Conservation (phyloP, 2,113 vertebrate species). For the Aleadryas rufinucha region DNA sequence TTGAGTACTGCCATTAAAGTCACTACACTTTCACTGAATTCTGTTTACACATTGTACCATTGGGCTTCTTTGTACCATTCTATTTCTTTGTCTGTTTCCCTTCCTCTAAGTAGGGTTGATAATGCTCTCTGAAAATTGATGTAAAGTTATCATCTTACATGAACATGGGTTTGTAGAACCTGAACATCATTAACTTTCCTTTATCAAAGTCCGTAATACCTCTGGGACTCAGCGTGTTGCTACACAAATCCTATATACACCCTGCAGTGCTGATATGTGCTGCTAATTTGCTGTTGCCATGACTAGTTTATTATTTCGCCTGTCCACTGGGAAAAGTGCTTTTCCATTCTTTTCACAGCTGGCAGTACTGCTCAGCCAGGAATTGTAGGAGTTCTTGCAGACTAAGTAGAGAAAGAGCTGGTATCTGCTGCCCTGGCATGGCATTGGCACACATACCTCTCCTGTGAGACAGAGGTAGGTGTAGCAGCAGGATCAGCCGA, state of each 20-base stretch:
- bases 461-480: background rate
- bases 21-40: background rate
- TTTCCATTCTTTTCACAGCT: background rate
- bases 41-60: background rate
- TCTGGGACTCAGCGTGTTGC: background rate
- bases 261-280: background rate
- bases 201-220: background rate
- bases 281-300: background rate
- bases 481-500: background rate
- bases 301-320: background rate
- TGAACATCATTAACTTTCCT: background rate
- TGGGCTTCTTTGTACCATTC: background rate
- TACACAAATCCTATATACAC: background rate
- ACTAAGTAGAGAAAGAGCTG: background rate
- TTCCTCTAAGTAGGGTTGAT: background rate
- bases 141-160: background rate
- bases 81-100: background rate
- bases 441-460: rapidly evolving
- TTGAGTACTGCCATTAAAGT: background rate
- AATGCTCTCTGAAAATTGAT: background rate
- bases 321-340: background rate
- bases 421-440: background rate
- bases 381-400: background rate
- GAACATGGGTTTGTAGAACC: background rate
- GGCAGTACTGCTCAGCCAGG: background rate